Conservation (phyloP, 2,888 invertebrate genomes). For the Nipponacmea schrenckii region DNA sequence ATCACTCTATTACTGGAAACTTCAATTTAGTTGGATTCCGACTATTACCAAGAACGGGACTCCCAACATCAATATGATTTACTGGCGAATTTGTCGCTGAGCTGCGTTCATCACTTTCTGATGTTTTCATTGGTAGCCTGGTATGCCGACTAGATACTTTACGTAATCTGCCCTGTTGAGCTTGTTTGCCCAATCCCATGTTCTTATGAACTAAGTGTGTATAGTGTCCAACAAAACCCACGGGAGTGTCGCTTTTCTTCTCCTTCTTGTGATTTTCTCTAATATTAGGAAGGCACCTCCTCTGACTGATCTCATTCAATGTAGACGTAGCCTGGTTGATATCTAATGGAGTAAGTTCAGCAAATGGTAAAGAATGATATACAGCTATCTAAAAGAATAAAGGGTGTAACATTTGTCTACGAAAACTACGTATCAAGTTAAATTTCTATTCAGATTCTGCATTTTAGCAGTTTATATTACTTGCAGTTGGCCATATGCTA, state of each 20-base stretch:
- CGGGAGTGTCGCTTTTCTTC: slow-evolving; percentile 30
- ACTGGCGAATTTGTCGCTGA: slow-evolving; percentile 12
- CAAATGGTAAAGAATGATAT: slow-evolving; percentile 45
- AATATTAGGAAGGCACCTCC: slow-evolving; percentile 29
- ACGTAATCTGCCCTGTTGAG: neutral
- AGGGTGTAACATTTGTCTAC: neutral
- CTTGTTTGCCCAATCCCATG: slow-evolving; percentile 14
- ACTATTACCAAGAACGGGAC: neutral
- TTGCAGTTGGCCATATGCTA: too few species aligned
- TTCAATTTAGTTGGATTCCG: neutral
- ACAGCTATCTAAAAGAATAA: slow-evolving; percentile 40
- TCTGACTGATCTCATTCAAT: slow-evolving; percentile 34
- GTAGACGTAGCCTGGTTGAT: slow-evolving; percentile 21
- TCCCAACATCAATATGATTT: neutral
- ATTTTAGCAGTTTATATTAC: too few species aligned
- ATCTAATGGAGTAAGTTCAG: slow-evolving; percentile 40
- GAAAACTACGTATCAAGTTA: too few species aligned
- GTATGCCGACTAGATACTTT: slow-evolving; percentile 14
- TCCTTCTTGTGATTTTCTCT: slow-evolving; percentile 22
- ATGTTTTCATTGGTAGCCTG: neutral
- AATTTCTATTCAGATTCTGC: too few species aligned
- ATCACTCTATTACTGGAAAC: neutral
- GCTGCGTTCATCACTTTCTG: slow-evolving; percentile 12
- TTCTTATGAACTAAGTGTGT: slow-evolving; percentile 29
- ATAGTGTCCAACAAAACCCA: slow-evolving; percentile 30